Evolutionary conservation across 2,888 invertebrate genomes (phyloP), one percentile per base, ranked within the genome.

Genomic region (Cosmorhoe ocellata): DNA sequence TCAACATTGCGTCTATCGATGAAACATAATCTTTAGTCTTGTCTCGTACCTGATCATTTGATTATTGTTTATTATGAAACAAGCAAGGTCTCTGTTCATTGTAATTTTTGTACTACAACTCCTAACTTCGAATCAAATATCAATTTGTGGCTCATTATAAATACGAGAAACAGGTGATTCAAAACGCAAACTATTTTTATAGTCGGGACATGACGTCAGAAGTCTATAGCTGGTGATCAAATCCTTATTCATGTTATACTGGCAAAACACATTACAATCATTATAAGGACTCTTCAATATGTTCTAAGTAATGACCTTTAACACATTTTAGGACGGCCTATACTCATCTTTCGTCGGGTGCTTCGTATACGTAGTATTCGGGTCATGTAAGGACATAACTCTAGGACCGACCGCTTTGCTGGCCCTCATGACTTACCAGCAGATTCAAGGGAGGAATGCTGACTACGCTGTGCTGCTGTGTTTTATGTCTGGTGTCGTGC

Each of bases 281-380:
- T 4, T 4, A n/a, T 18, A 18, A 18, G 18, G 2, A 18, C 4
- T 37, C 37, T 26, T 9, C 10, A 14, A 42, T 32, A 33, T 31
- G 33, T 18, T 22, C 34, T 24, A 30, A 44, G 44, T 50, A 34
- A 50, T 50, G 33, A 41, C 28, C 39, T 39, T 50, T 47, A 38
- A 27, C 51, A 51, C 41, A 55, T 60, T 40, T 46, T 91, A 98
- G 97, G 98, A 97, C 87, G 98, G 98, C 2, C 91, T 99, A 40
- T 98, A 98, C 87, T 97, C 98, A 0, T 96, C 98, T 0, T 98
- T 98, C 82, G 93, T 97, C 84, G 98, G 98, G 1, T 97, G 98
- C 71, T 96, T 98, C 79, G 92, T 98, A 30, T 99, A 98, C 86
- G 93, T 95, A 40, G 80, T 98, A 51, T 93, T 98, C 65, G 98